phyloP scores from a whole-genome alignment of 2,888 invertebrate genomes.

The Ptychoptera contaminata region DNA sequence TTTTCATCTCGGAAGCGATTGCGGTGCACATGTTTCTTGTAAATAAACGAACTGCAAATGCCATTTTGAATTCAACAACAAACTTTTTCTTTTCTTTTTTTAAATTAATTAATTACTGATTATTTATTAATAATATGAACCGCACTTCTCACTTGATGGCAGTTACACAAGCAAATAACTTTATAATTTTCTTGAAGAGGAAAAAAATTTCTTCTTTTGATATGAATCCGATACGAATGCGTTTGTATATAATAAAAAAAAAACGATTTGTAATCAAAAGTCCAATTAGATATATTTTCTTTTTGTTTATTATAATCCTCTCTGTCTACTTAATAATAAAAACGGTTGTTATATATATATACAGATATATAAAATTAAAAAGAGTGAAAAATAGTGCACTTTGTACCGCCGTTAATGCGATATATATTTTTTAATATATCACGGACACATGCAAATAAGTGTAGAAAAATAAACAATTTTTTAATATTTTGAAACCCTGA shows the following conservation, averaged over 20 bases:
- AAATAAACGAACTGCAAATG: slow-evolving; percentile 8
- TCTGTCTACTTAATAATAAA: too few relatives aligned
- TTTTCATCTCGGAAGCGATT: slow-evolving; percentile 42
- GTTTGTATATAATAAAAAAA: too few relatives aligned
- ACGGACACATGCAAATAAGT: not conserved
- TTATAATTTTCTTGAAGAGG: too few relatives aligned
- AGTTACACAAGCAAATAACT: not conserved
- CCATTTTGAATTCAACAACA: slow-evolving; percentile 6
- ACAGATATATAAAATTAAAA: not conserved
- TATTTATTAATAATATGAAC: not conserved
- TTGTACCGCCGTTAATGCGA: not conserved
- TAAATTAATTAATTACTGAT: not conserved
- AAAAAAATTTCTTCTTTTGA: too few relatives aligned
- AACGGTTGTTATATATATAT: too few relatives aligned
- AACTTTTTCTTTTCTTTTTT: not conserved
- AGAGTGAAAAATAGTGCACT: not conserved
- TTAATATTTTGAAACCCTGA: not conserved
- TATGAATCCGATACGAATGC: too few relatives aligned
- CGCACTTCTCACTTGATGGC: not conserved
- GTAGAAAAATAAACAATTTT: too few relatives aligned
- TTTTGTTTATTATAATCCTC: too few relatives aligned
- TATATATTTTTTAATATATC: too few relatives aligned
- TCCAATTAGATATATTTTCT: too few relatives aligned
- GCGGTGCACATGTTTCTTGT: slow-evolving; percentile 11
- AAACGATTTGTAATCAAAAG: too few relatives aligned